A percentile compares a stretch with the other conserved stretches of the same genome.
Conservation (phyloP, 2,113 vertebrate species). For the Heterotis niloticus region DNA sequence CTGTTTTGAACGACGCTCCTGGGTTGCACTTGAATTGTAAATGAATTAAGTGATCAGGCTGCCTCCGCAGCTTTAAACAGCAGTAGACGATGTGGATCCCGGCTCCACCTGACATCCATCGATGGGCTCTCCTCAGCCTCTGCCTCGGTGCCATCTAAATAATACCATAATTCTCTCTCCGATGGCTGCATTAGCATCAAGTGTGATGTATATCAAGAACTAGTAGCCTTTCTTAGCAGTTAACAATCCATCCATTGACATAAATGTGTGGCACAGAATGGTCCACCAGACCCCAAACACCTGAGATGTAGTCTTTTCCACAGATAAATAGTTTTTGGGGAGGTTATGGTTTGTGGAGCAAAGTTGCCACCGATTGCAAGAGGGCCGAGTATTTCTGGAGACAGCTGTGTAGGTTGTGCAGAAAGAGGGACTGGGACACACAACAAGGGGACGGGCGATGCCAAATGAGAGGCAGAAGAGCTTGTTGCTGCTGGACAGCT, state of each 20-base stretch:
- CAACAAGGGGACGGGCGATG: neutral
- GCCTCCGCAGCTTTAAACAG: neutral
- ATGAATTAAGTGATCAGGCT: neutral
- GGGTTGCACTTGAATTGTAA: neutral
- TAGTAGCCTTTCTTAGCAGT: neutral
- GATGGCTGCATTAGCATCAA: slow-evolving; percentile 60
- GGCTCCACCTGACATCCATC: neutral
- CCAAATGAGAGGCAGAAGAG: neutral
- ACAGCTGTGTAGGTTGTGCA: neutral
- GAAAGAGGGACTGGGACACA: neutral
- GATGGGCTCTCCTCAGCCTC: neutral
- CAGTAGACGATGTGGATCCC: neutral
- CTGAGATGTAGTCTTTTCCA: neutral
- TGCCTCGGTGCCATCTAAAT: slow-evolving; percentile 18
- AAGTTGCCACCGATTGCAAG: neutral
- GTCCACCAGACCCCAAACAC: neutral
- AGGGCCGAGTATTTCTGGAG: neutral
- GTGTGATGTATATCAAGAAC: neutral
- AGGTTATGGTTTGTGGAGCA: neutral
- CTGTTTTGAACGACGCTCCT: neutral
- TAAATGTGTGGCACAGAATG: neutral
- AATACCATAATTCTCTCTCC: slow-evolving; percentile 43
- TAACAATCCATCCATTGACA: neutral
- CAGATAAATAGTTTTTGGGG: neutral
- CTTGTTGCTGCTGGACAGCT: neutral